Conservation (phyloP, 2,888 invertebrate genomes). For the Euphydryas editha region DNA sequence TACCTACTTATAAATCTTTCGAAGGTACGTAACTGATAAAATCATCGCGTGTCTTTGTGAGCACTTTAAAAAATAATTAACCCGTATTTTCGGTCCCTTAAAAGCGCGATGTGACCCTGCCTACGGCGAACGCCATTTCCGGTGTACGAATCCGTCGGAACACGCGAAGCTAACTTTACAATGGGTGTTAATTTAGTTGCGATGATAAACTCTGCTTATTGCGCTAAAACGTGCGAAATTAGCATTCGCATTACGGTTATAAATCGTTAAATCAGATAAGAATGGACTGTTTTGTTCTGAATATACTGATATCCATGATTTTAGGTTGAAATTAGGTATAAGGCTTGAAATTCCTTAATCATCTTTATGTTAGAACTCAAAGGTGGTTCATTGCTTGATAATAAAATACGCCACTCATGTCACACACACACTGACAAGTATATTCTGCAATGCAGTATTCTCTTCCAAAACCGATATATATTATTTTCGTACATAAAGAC, state of each 20-base stretch:
- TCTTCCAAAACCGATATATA: not conserved
- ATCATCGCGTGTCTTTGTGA: constrained; percentile 21
- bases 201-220: constrained; percentile 57
- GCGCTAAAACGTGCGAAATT: constrained; percentile 57
- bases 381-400: not conserved
- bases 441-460: constrained; percentile 9
- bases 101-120: constrained; percentile 40
- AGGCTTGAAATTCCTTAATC: constrained; percentile 16
- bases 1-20: not conserved
- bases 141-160: constrained; percentile 59
- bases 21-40: not conserved
- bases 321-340: constrained; percentile 9
- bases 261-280: constrained; percentile 47
- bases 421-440: constrained; percentile 6
- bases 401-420: not conserved
- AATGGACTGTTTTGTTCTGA: constrained; percentile 3
- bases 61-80: constrained; percentile 29
- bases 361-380: not conserved
- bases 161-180: constrained; percentile 64
- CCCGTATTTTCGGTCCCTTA: constrained; percentile 25
- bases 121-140: constrained; percentile 64
- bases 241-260: constrained; percentile 54
- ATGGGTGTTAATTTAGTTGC: constrained; percentile 71
- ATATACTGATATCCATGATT: constrained; percentile 8
- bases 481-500: not conserved